These are phyloP conservation scores for Tetramorium alpestre DNA, from an alignment of 1,140 invertebrate genomes.

Conservation along the genomic window DNA sequence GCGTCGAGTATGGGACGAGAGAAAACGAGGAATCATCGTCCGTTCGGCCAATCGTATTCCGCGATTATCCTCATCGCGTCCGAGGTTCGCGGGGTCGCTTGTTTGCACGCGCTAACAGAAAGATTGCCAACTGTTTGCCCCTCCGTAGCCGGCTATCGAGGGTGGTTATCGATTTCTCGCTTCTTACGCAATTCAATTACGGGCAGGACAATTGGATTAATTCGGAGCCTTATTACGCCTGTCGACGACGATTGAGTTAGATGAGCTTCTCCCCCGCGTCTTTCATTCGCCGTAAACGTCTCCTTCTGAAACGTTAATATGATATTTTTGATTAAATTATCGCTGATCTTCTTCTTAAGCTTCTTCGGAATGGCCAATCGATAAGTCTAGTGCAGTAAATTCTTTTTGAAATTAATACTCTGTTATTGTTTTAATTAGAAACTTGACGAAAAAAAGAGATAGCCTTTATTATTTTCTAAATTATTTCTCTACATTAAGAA, in stretches of 20 bases:
- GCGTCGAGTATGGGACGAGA: constrained; percentile 3
- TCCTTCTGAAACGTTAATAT: constrained; percentile 10
- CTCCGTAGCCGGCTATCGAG: neutral
- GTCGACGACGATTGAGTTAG: constrained; percentile 61
- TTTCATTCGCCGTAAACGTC: neutral
- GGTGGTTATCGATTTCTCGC: constrained; percentile 66
- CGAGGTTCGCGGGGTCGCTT: constrained; percentile 11
- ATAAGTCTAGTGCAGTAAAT: neutral
- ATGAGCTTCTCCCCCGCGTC: constrained; percentile 31
- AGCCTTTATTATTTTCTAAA: neutral
- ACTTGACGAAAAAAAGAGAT: neutral
- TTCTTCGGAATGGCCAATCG: neutral
- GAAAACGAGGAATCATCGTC: constrained; percentile 13
- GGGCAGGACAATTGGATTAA: constrained; percentile 68
- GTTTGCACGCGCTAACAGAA: constrained; percentile 38
- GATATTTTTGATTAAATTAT: constrained; percentile 24
- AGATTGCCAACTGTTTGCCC: constrained; percentile 13
- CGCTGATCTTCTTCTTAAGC: neutral
- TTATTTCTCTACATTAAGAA: neutral
- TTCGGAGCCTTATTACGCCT: constrained; percentile 56
- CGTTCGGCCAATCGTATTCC: constrained; percentile 14
- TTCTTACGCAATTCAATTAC: constrained; percentile 68
- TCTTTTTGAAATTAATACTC: neutral
- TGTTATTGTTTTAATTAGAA: constrained; percentile 23
- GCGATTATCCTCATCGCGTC: constrained; percentile 17